These are phyloP conservation scores for Hoplodrina ambigua DNA, from an alignment of 2,888 invertebrate species.

Conservation along the genomic window DNA sequence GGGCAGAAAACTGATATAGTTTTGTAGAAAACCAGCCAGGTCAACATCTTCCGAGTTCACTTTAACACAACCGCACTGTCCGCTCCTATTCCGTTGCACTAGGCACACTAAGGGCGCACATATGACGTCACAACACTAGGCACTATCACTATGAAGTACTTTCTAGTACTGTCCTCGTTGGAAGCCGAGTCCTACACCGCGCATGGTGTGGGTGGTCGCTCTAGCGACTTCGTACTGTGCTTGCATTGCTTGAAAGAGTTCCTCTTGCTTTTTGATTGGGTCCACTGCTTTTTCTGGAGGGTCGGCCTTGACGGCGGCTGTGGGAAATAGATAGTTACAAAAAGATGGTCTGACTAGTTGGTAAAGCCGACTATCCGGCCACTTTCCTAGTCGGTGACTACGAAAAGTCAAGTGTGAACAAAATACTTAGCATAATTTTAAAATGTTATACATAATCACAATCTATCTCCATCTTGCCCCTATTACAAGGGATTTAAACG, in stretches of 20 bases:
- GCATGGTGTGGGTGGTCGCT: constrained; percentile 98
- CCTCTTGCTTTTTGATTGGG: constrained; percentile 93
- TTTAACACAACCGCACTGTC: constrained; percentile 19
- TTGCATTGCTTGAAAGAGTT: constrained; percentile 98
- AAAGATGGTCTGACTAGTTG: no score
- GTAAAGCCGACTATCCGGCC: no score
- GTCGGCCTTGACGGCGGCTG: constrained; percentile 83
- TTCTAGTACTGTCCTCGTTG: constrained; percentile 83
- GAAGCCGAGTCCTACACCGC: constrained; percentile 96
- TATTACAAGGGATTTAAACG: no score
- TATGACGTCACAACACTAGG: constrained; percentile 41
- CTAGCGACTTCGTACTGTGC: constrained; percentile 99
- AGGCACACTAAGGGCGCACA: constrained; percentile 16
- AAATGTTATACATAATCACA: no score
- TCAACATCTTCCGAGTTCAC: constrained; percentile 1
- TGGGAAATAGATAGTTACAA: constrained; percentile 25
- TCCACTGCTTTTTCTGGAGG: constrained; percentile 84
- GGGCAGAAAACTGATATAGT: constrained; percentile 9
- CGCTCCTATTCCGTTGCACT: constrained; percentile 4
- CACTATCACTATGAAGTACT: constrained; percentile 33
- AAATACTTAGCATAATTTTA: no score
- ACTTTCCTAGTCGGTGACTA: no score
- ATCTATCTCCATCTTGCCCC: no score
- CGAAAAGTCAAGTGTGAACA: no score
- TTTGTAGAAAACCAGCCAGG: constrained; percentile 8